Evolutionary conservation across 92 coral and sea anemone genomes (phyloP), one percentile per base, ranked within the genome.

Genomic region (Ricordea florida): DNA sequence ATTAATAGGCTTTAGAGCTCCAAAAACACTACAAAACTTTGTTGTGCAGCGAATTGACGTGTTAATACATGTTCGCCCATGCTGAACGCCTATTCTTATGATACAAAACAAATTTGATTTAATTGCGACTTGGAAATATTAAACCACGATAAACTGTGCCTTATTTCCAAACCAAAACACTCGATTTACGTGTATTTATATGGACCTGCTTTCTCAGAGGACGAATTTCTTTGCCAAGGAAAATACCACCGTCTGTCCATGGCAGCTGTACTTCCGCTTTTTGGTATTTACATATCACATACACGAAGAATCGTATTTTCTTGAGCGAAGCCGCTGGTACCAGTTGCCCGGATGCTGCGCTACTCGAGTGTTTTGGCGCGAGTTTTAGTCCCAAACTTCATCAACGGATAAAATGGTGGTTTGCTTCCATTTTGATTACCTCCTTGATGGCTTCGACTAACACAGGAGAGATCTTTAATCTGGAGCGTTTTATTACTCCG

Each of bases 301-400:
- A 66, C 72, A 66, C 3, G 49, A 8, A 0, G 17, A 2, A 24
- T 1, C 3, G 6, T 21, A 10, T 2, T 4, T 15, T 26, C 0
- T 9, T 6, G 0, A 28, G 20, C 18, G 33, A 11, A 2, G 29
- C 58, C 73, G 73, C 73, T 66, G 73, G n/a, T n/a, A 4, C 31
- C 38, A 64, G 3, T 16, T 8, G 22, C 31, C 35, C 34, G 66
- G 30, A 41, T 63, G 51, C 10, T 47, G 6, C 9, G 6, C 23
- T 41, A 23, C 20, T 14, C 4, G 11, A 25, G 6, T 0, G 37
- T 40, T 63, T 63, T 66, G 73, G 73, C 73, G 73, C 57, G 73
- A 30, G 42, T 42, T 66, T 44, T 16, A 44, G n/a, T n/a, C n/a
- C n/a, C n/a, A n/a, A n/a, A n/a, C 5, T n/a, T 8, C 10, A 13